Base-by-base conservation (phyloP, 2,113 vertebrate species). In the Felis chaus region DNA sequence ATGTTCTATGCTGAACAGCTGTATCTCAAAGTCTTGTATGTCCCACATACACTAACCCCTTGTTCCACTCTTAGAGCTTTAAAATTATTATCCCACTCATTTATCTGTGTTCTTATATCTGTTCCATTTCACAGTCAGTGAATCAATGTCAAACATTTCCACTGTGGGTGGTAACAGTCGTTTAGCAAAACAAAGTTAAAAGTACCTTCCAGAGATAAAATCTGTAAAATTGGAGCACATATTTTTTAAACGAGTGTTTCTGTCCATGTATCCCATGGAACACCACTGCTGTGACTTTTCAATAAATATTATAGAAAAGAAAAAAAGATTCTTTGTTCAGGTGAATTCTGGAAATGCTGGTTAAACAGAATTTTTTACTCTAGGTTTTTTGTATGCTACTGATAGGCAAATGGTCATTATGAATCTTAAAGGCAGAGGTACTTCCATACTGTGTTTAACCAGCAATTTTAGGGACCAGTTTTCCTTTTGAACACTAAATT, bases 271-370 rank as follows among this genome's bases (percentile, higher is more conserved):
- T 66, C 39, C 5, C 50, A 79, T 48, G 39, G 33, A 95, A 63
- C 36, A 78, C 66, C 45, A n/a, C 33, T 95, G 41, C 50, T 91
- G 0, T 85, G 48, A 61, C 79, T 95, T 65, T 53, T 79, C 45
- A 79, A 39, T 94, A 63, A 95, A 68, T 81, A 86, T 50, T 36
- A 68, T 33, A 80, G 36, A 68, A 13, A 9, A 84, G 79, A 36
- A 63, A 69, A 90, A 84, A 89, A n/a, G 7, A 33, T 85, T 88
- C 4, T 68, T 65, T 80, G 16, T 94, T 94, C 41, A 92, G 53
- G 21, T 97, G 94, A 85, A 65, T 96, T 89, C 74, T 91, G 68
- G 83, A 94, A 91, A 91, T 87, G n/a, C 73, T 93, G 23, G 6
- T 71, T 93, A 79, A 73, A 61, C 57, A 80, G 13, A 7, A 88